phyloP scores from a whole-genome alignment of 2,113 vertebrate genomes.

The Camelus dromedarius region DNA sequence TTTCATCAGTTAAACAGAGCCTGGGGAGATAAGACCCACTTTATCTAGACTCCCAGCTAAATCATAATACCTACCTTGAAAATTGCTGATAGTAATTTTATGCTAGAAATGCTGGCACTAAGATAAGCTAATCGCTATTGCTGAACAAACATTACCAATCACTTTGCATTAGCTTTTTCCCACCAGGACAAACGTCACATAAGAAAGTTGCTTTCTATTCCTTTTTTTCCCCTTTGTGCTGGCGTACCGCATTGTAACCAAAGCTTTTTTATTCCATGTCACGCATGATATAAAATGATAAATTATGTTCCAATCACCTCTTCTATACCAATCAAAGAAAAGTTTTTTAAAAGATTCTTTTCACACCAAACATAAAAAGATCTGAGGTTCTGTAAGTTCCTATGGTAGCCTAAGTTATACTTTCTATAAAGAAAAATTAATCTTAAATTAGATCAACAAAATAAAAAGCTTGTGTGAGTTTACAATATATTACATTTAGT shows the following conservation, averaged over 20 bases:
- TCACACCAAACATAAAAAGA: neutral
- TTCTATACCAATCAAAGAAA: neutral
- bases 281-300: neutral
- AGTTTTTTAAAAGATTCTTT: neutral
- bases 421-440: slow-evolving; percentile 26
- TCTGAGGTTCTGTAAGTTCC: neutral
- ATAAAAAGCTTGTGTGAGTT: neutral
- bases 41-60: slow-evolving; percentile 51
- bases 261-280: neutral
- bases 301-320: neutral
- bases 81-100: slow-evolving; percentile 75
- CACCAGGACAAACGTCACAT: neutral
- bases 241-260: neutral
- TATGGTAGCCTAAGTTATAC: neutral
- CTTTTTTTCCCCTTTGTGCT: neutral
- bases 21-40: slow-evolving; percentile 26
- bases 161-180: slow-evolving; percentile 35
- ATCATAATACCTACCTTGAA: slow-evolving; percentile 52
- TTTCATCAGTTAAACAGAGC: slow-evolving; percentile 18
- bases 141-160: slow-evolving; percentile 29
- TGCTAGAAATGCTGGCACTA: slow-evolving; percentile 34
- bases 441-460: neutral
- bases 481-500: neutral
- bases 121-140: slow-evolving; percentile 63
- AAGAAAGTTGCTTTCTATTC: slow-evolving; percentile 13